These are phyloP conservation scores for Drosophila ustulata DNA, from an alignment of 2,888 invertebrate genomes.

Conservation along the genomic window DNA sequence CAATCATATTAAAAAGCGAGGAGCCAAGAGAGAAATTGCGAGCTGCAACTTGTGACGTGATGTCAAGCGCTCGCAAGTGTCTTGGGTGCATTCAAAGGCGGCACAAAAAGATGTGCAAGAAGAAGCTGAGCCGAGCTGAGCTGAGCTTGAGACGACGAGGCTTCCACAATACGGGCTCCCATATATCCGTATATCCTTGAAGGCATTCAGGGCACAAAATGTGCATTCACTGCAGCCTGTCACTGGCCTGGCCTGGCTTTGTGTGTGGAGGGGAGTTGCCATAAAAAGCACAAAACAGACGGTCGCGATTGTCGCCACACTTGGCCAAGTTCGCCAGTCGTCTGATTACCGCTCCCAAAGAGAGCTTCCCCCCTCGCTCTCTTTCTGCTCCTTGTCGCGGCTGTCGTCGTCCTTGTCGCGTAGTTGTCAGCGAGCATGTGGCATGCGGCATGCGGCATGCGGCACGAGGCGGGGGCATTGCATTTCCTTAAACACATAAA, in stretches of 20 bases:
- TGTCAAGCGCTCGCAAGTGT: conserved; percentile 52
- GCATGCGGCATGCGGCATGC: neutral
- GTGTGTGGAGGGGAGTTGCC: neutral
- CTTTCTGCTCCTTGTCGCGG: neutral
- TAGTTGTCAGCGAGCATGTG: conserved; percentile 60
- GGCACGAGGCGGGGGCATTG: conserved; percentile 25
- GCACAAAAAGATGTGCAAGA: conserved; percentile 27
- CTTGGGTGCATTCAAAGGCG: conserved; percentile 46
- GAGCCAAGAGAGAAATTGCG: conserved; percentile 8
- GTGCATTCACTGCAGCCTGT: conserved; percentile 60
- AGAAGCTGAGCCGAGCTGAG: neutral
- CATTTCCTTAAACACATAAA: conserved; percentile 76
- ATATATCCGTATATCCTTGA: conserved; percentile 47
- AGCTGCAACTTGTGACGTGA: conserved; percentile 54
- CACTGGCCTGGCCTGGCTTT: conserved; percentile 1
- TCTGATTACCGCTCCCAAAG: conserved; percentile 60
- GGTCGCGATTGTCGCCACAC: conserved; percentile 66
- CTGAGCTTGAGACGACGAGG: conserved; percentile 12
- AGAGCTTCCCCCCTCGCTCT: neutral
- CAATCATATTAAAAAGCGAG: conserved; percentile 52
- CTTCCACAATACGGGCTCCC: conserved; percentile 57
- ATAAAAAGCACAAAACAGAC: conserved; percentile 66
- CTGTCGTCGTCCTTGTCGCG: conserved; percentile 49
- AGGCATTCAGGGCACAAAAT: conserved; percentile 66
- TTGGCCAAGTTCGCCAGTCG: conserved; percentile 69